These are phyloP conservation scores for Buathra laborator DNA, from an alignment of 2,888 invertebrate species.

Conservation along the genomic window DNA sequence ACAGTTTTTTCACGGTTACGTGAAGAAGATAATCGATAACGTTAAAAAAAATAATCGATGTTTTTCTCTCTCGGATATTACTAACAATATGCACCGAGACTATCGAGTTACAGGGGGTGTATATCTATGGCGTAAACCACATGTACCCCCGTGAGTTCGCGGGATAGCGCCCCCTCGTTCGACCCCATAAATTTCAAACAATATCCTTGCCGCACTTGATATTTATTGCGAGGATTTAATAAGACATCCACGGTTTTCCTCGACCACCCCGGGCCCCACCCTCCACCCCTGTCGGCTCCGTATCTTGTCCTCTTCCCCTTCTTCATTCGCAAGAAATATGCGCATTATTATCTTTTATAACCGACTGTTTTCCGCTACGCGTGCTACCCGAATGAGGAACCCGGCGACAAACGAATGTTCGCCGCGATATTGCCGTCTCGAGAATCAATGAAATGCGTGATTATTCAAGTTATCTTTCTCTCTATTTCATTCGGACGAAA, in stretches of 20 bases:
- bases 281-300: background rate
- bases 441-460: slow-evolving; percentile 76
- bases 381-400: background rate
- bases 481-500: slow-evolving; percentile 66
- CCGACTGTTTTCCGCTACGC: slow-evolving; percentile 18
- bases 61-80: background rate
- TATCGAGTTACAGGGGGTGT: background rate
- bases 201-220: slow-evolving; percentile 52
- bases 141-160: slow-evolving; percentile 10
- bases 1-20: no score
- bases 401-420: slow-evolving; percentile 18
- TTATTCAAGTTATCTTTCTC: slow-evolving; percentile 72
- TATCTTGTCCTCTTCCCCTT: background rate
- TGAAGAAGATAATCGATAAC: no score
- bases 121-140: slow-evolving; percentile 3
- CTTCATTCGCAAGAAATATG: slow-evolving; percentile 49
- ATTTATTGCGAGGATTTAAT: slow-evolving; percentile 66
- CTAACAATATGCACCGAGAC: slow-evolving; percentile 1
- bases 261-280: background rate
- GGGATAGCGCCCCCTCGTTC: slow-evolving; percentile 17
- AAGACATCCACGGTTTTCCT: slow-evolving; percentile 53
- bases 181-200: slow-evolving; percentile 61
- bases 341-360: slow-evolving; percentile 56
- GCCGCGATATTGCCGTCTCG: slow-evolving; percentile 51
- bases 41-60: background rate